Base-by-base conservation (phyloP, 2,888 invertebrate genomes). In the Sarcophaga subvicina region DNA sequence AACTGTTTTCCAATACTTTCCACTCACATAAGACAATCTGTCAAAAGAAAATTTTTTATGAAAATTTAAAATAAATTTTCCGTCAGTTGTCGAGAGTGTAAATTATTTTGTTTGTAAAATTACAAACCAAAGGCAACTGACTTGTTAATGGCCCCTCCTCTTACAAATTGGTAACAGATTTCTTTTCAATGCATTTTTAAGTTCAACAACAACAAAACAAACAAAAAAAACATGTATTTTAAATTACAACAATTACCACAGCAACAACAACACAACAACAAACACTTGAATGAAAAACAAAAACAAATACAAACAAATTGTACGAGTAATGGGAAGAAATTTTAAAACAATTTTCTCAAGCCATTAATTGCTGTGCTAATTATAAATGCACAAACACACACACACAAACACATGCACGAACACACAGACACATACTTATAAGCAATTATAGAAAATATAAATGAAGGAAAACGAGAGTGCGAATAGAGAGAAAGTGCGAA, bases 291-390 rank as follows among this genome's bases (percentile, higher is more conserved):
- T 49, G 11, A 49, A 14, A 12, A 49, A 49, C 22, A 12, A 70
- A 22, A 17, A 27, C 14, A 69, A 8, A 8, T 5, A 20, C 12
- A 12, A 69, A 22, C 10, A 37, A 37, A 37, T 37, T 37, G 37
- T 37, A 37, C 37, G 10, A 37, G 37, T 37, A 10, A 37, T 37
- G 37, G 37, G 4, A 70, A 25, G 45, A 4, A 70, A 54, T 8
- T 37, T 14, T 37, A 77, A 82, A 77, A 66, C 71, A 66, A 82
- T 82, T 82, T 81, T 60, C 54, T 54, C 64, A 59, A 27, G 63
- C 54, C 47, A 64, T 71, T 82, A 82, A 82, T 83, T 83, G 71
- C 71, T 78, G 27, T 78, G 76, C 66, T 78, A 78, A 83, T 72
- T 83, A 78, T 27, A 78, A 67, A 22, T 71, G 2, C 37, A 37